These are phyloP conservation scores for Dipodomys merriami DNA, from an alignment of 2,113 vertebrate species.

Conservation along the genomic window DNA sequence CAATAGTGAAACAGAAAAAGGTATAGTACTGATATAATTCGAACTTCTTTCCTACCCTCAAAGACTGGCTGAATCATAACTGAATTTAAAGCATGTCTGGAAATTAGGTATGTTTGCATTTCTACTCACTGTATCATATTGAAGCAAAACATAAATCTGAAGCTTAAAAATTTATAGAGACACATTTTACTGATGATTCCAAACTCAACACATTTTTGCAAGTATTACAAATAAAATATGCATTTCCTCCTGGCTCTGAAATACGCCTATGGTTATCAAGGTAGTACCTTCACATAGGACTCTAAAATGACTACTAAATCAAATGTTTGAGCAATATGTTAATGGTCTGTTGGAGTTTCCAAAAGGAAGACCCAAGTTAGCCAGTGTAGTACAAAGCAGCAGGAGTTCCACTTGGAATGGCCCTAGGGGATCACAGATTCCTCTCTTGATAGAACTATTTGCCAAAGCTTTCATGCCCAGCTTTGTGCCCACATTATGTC, in stretches of 20 bases:
- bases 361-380: neutral
- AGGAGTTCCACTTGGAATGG: neutral
- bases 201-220: neutral
- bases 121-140: neutral
- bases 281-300: neutral
- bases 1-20: neutral
- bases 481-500: neutral
- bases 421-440: neutral
- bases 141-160: neutral
- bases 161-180: conserved; percentile 20
- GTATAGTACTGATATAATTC: neutral
- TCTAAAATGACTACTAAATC: neutral
- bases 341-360: neutral
- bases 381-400: neutral
- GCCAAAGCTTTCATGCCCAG: neutral
- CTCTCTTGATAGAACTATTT: neutral
- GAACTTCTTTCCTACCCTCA: neutral
- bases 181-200: neutral
- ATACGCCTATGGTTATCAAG: neutral
- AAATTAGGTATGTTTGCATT: conserved; percentile 5
- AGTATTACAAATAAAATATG: neutral
- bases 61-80: neutral
- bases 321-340: neutral
- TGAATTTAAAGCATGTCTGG: neutral
- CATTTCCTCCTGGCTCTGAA: neutral